Percentiles rank a stretch among this genome's conserved stretches.
These are phyloP conservation scores for Ariolimax columbianus DNA, from an alignment of 2,888 invertebrate species.

Conservation along the genomic window DNA sequence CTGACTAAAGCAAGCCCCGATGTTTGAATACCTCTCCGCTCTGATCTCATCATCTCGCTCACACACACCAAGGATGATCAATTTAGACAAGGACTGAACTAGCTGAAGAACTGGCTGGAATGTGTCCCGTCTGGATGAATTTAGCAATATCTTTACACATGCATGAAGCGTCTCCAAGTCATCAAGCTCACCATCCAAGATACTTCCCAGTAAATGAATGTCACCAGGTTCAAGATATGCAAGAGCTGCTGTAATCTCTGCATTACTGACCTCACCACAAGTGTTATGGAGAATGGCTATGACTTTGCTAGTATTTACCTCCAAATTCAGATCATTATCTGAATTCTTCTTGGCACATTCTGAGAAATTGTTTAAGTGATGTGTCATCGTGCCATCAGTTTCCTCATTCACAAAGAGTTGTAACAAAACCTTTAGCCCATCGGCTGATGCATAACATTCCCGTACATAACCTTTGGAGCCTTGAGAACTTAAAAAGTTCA, in stretches of 20 bases:
- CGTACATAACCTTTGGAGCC: neutral
- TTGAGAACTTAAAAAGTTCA: neutral
- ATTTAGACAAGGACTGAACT: neutral
- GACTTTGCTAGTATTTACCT: neutral
- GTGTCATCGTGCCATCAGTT: neutral
- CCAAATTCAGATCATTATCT: neutral
- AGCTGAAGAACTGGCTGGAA: neutral
- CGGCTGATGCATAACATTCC: constrained; percentile 16
- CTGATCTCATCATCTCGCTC: constrained; percentile 1
- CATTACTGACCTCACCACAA: neutral
- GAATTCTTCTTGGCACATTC: neutral
- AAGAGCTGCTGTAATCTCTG: neutral
- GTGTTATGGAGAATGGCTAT: neutral
- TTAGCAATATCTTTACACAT: neutral
- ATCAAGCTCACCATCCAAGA: neutral
- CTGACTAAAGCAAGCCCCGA: constrained; percentile 19
- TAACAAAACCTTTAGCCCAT: constrained; percentile 1
- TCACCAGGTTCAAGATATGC: neutral
- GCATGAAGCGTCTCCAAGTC: neutral
- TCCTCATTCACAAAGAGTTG: neutral
- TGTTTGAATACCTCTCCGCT: constrained; percentile 6
- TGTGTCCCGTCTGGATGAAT: neutral
- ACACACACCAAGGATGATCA: constrained; percentile 18
- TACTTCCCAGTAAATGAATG: neutral
- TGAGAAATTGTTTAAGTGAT: neutral